A percentile compares a stretch with the other conserved stretches of the same genome.
phyloP scores from a whole-genome alignment of 2,888 invertebrate species.

The Kryphioiulus occultus region DNA sequence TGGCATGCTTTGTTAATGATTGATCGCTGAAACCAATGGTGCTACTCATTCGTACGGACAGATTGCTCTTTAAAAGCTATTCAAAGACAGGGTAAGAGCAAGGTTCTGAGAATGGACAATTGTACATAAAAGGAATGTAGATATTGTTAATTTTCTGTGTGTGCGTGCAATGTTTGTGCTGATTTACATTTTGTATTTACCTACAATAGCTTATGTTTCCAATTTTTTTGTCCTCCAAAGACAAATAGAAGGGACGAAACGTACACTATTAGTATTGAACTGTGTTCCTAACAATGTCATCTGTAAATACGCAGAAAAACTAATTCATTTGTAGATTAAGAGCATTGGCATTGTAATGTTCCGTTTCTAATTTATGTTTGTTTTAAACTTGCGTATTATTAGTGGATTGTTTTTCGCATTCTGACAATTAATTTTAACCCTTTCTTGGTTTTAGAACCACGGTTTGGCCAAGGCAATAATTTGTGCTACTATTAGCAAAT shows the following conservation, averaged over 20 bases:
- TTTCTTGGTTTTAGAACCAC: not conserved
- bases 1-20: not conserved
- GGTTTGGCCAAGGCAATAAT: not conserved
- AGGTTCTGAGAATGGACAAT: constrained; percentile 20
- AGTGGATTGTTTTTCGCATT: constrained; percentile 11
- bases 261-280: constrained; percentile 18
- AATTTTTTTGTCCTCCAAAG: not conserved
- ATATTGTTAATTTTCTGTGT: constrained; percentile 22
- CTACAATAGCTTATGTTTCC: not conserved
- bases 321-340: constrained; percentile 6
- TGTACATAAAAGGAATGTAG: not conserved
- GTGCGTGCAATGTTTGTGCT: not conserved
- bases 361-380: not conserved
- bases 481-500: not conserved
- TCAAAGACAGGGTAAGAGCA: constrained; percentile 38
- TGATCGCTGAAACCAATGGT: constrained; percentile 18
- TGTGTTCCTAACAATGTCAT: constrained; percentile 32
- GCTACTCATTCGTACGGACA: not conserved
- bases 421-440: not conserved
- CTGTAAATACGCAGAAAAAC: constrained; percentile 34
- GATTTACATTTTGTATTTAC: constrained; percentile 15
- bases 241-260: not conserved
- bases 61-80: constrained; percentile 38
- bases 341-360: not conserved
- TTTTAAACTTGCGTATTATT: not conserved